Evolutionary conservation across 2,888 invertebrate genomes (phyloP), one percentile per base, ranked within the genome.

Genomic region (Dasypolia templi): DNA sequence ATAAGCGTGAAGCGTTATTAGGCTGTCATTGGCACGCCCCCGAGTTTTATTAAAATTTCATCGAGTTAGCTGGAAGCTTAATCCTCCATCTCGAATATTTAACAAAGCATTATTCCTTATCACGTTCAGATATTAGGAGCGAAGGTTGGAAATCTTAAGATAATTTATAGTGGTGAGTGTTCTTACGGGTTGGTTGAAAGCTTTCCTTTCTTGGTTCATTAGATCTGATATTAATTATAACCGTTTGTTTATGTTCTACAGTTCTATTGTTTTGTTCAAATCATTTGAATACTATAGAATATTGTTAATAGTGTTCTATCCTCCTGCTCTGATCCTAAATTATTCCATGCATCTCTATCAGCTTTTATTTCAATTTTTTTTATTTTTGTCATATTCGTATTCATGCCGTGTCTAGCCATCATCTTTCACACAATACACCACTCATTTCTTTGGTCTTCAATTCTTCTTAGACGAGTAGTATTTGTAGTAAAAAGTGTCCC

Each of bases 21-120:
- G 79, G 80, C 82, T 89, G 92, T 90, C 91, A 87, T 77, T 89
- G 85, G 78, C 79, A 85, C 83, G 86, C 75, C 87, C 77, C 58
- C 79, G 85, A 79, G 91, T 87, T 91, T 93, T 93, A 94, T 94
- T 93, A 87, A 93, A 93, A 93, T 94, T 91, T 94, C 91, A 89
- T 85, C 92, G 89, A 84, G 92, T 91, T 91, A 92, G 89, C 86
- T 87, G 87, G 90, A 84, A 88, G 90, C 89, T 71, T 89, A 89
- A 90, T 90, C 89, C 88, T 87, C 79, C 69, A 84, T 78, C 84
- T 87, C 83, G 83, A 89, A 88, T 87, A 89, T 89, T 89, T 89
- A 89, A 86, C 79, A 76, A 88, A 86, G 82, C 81, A 79, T 87
- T 85, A 84, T 85, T 83, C 75, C 62, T 85, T 80, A 83, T 85